phyloP scores from a whole-genome alignment of 2,797 vertebrate genomes.

The Epinephelus malabaricus region DNA sequence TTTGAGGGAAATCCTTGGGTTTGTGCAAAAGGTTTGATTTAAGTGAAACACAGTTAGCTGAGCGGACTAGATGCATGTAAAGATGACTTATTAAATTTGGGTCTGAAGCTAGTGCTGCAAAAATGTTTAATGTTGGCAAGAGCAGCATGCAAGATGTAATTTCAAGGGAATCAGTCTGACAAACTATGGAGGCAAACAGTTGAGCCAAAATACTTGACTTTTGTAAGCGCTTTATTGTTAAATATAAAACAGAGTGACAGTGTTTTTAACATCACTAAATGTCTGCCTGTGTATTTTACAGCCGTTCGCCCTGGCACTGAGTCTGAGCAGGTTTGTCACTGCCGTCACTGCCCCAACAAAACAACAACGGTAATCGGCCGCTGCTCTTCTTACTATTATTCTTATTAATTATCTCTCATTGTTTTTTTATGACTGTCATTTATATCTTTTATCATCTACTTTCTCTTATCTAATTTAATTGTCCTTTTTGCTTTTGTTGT shows the following conservation, averaged over 20 bases:
- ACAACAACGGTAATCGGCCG: not conserved
- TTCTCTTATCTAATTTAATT: too few species aligned
- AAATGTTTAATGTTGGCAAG: conserved; percentile 1
- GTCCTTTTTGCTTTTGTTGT: too few species aligned
- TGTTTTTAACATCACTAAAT: not conserved
- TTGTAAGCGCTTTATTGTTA: not conserved
- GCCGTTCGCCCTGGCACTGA: not conserved
- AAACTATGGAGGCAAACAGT: not conserved
- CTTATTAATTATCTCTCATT: too few species aligned
- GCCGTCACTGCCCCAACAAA: too few species aligned
- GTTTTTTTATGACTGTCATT: too few species aligned
- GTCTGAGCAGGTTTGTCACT: not conserved
- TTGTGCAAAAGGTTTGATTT: conserved; percentile 27
- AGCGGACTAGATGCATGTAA: not conserved
- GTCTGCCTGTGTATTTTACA: not conserved
- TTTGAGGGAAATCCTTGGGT: conserved; percentile 34
- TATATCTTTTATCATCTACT: too few species aligned
- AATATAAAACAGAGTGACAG: not conserved
- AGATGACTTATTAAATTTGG: conserved; percentile 9
- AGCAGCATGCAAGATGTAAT: not conserved
- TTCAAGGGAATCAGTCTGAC: not conserved
- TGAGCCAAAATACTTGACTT: not conserved
- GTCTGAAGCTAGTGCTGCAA: not conserved
- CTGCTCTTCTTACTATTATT: too few species aligned
- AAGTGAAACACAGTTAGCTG: conserved; percentile 9